A percentile compares a stretch with the other conserved stretches of the same genome.
Evolutionary conservation across 2,113 vertebrate species (phyloP).

Genomic region (Cranoglanis bouderius): DNA sequence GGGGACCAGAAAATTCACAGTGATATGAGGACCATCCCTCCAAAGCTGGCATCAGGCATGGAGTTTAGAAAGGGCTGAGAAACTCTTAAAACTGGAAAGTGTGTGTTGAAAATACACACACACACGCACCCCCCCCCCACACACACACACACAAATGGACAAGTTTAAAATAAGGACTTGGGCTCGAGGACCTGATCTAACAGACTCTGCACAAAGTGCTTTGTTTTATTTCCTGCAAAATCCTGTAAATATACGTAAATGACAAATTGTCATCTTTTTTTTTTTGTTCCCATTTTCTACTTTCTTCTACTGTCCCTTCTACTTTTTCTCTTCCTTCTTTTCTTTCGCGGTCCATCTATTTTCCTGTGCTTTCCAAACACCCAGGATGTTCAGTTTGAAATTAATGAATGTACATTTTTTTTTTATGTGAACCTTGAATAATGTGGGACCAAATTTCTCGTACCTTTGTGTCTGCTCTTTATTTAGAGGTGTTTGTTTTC

Average conservation of each 20-base stretch:
- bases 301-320: background rate
- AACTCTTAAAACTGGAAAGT: slow-evolving; percentile 31
- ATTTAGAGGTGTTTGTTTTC: background rate
- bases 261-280: background rate
- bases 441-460: slow-evolving; percentile 83
- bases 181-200: background rate
- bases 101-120: background rate
- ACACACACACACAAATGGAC: slow-evolving; percentile 31
- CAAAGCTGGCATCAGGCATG: background rate
- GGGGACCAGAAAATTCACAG: slow-evolving; percentile 1
- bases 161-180: background rate
- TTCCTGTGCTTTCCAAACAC: slow-evolving; percentile 4
- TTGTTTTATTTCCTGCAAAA: slow-evolving; percentile 26
- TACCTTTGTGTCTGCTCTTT: slow-evolving; percentile 56
- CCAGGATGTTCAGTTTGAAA: slow-evolving; percentile 75
- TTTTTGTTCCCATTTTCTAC: background rate
- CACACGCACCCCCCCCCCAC: slow-evolving; percentile 12
- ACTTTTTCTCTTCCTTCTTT: background rate
- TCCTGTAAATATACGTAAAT: slow-evolving; percentile 28
- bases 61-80: slow-evolving; percentile 45
- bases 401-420: slow-evolving; percentile 90
- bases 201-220: slow-evolving; percentile 54
- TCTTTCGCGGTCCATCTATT: slow-evolving; percentile 38
- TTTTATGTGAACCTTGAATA: slow-evolving; percentile 79
- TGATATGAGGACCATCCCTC: background rate